Evolutionary conservation across 2,113 vertebrate species (phyloP), one percentile per base, ranked within the genome.

Genomic region (Malurus melanocephalus): DNA sequence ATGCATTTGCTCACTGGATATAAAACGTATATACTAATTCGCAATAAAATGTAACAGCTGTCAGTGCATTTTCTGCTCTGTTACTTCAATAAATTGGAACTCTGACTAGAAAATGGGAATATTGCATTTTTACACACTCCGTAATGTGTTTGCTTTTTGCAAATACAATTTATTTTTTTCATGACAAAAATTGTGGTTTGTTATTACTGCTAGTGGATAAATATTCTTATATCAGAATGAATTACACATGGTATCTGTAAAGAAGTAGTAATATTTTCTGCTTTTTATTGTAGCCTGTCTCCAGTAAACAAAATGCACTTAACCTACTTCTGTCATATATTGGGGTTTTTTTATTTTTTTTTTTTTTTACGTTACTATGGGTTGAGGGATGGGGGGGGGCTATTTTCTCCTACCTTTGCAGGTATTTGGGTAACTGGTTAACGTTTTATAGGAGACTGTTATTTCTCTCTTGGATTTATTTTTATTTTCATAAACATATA

Each of bases 1-100:
- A 97, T 97, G 97, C 97, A 96, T 98, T 98, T 98, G 97, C 98
- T 98, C 97, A 97, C 97, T 94, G 98, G 97, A 97, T 98, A 98
- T 98, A 98, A 98, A 98, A 99, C 98, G 98, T 99, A 98, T 99
- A 98, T 98, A 99, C 98, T 99, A 99, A 99, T 99, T 99, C 97
- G 96, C 98, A 99, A 99, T 99, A 99, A 99, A 99, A 98, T 98
- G 98, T 99, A 99, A 99, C 98, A 99, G 98, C 99, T 99, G 99
- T 99, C 98, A 99, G 97, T 98, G 98, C 98, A 98, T 99, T 99
- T 99, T 99, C 98, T 99, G 98, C 98, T 99, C 98, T 98, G 98
- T 99, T 99, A 99, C 98, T 99, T 98, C 98, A 98, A 99, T 99
- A 99, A 99, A 99, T 99, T 99, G 98, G 98, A 99, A 98, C 96